Base-by-base conservation (phyloP, 1,140 invertebrate genomes). In the Pinna nobilis region DNA sequence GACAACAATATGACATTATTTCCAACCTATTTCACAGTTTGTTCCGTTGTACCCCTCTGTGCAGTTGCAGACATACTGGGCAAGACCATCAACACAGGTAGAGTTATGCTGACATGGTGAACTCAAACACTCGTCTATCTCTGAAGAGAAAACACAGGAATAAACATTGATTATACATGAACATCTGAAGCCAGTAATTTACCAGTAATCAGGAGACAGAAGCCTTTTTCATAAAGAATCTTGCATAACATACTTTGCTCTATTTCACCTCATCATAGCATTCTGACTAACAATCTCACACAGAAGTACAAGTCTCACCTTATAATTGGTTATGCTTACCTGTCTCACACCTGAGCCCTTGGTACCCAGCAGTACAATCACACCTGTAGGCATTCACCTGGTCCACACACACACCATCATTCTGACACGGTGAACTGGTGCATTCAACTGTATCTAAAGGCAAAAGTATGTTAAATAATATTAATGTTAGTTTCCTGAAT, bases 371-470 rank as follows among this genome's bases (percentile, higher is more conserved):
- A 15, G 20, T 33, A 50, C 73, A 75, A 3, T 51, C 55, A 65
- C 73, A 75, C 1, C 32, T 32, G 20, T 70, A 75, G 11, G 37
- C 50, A 9, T 53, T 53, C 1, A 50, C 28, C 28, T 39, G 18
- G 66, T 75, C 70, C 18, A 50, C 25, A 28, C 73, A 75, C 37
- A 60, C 3, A 32, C 66, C 73, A 33, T 53, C 67, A 59, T 75
- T 70, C 15, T 32, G 30, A 15, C 73, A 75, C 5, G 73, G 73
- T 9, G 18, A 20, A n/a, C 35, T 70, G 5, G 41, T n/a, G 33
- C 73, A 75, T 41, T 75, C 73, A 49, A 70, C 51, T 0, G 65
- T 32, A 66, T 70, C 73, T 70, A n/a, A n/a, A n/a, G n/a, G n/a
- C n/a, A n/a, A n/a, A n/a, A n/a, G n/a, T n/a, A n/a, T n/a, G n/a